Conservation (phyloP, 1,140 invertebrate genomes). For the Rhizoglyphus robini region DNA sequence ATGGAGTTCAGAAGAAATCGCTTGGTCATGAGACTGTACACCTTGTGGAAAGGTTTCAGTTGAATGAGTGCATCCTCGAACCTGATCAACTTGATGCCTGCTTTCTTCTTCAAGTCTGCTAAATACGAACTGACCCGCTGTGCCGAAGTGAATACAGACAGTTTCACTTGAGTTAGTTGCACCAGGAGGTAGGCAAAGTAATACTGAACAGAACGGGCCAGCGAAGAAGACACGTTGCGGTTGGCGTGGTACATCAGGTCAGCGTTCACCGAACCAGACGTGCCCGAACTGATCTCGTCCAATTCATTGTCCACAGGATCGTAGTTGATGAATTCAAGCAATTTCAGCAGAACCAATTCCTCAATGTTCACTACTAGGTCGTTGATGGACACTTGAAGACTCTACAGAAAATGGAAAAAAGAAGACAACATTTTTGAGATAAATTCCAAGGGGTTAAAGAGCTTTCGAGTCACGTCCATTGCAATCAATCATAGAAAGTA, state of each 20-base stretch:
- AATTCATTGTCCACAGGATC: slow-evolving; percentile 35
- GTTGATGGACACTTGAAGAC: slow-evolving; percentile 63
- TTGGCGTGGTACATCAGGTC: neutral
- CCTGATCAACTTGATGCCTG: slow-evolving; percentile 74
- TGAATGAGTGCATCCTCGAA: slow-evolving; percentile 94
- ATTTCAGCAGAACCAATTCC: slow-evolving; percentile 69
- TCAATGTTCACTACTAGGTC: slow-evolving; percentile 72
- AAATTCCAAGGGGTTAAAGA: neutral
- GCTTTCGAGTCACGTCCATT: neutral
- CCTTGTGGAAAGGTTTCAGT: slow-evolving; percentile 37
- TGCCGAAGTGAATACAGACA: slow-evolving; percentile 65
- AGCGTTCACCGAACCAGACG: neutral
- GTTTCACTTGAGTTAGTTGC: slow-evolving; percentile 41
- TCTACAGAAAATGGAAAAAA: slow-evolving; percentile 40
- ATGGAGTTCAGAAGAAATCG: slow-evolving; percentile 27
- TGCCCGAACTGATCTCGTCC: slow-evolving; percentile 10
- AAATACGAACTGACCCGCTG: slow-evolving; percentile 56
- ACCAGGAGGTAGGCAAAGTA: slow-evolving; percentile 25
- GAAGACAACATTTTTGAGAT: slow-evolving; percentile 11
- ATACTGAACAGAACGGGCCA: slow-evolving; percentile 19
- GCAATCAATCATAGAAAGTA: neutral
- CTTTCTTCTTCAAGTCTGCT: slow-evolving; percentile 61
- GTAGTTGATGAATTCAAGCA: slow-evolving; percentile 51
- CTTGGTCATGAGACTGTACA: slow-evolving; percentile 32
- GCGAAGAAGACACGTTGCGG: neutral